These are phyloP conservation scores for Sitodiplosis mosellana DNA, from an alignment of 1,140 invertebrate species.

Conservation along the genomic window DNA sequence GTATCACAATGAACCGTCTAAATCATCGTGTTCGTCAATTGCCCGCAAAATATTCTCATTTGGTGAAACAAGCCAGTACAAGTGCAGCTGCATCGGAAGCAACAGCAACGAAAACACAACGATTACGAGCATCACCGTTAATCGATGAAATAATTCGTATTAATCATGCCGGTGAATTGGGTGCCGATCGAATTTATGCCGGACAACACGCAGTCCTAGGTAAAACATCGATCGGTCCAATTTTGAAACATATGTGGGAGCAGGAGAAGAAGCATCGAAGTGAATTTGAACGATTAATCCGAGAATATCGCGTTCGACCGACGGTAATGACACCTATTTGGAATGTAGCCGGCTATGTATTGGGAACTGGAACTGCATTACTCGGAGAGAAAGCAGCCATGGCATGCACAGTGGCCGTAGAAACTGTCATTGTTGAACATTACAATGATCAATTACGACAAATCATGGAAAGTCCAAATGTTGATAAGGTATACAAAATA, in stretches of 20 bases:
- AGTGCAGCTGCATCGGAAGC: too few relatives aligned
- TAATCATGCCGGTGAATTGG: constrained; percentile 96
- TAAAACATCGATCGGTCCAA: constrained; percentile 52
- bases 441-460: constrained; percentile 95
- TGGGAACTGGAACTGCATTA: constrained; percentile 68
- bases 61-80: constrained; percentile 7
- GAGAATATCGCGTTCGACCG: constrained; percentile 74
- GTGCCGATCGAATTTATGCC: constrained; percentile 94
- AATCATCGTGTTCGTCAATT: background rate
- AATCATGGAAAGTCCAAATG: constrained; percentile 53
- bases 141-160: constrained; percentile 85
- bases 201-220: constrained; percentile 82
- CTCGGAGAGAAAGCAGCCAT: constrained; percentile 93
- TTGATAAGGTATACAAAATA: constrained; percentile 60
- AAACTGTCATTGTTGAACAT: constrained; percentile 93
- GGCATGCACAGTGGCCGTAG: constrained; percentile 98
- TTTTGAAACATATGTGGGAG: constrained; percentile 96
- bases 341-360: constrained; percentile 81
- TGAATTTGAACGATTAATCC: constrained; percentile 83
- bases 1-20: constrained; percentile 5
- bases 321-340: constrained; percentile 84
- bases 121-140: constrained; percentile 10
- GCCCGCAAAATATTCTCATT: constrained; percentile 5
- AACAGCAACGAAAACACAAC: background rate
- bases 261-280: constrained; percentile 87